These are phyloP conservation scores for Aplochiton taeniatus DNA, from an alignment of 2,797 vertebrate genomes.

Conservation along the genomic window DNA sequence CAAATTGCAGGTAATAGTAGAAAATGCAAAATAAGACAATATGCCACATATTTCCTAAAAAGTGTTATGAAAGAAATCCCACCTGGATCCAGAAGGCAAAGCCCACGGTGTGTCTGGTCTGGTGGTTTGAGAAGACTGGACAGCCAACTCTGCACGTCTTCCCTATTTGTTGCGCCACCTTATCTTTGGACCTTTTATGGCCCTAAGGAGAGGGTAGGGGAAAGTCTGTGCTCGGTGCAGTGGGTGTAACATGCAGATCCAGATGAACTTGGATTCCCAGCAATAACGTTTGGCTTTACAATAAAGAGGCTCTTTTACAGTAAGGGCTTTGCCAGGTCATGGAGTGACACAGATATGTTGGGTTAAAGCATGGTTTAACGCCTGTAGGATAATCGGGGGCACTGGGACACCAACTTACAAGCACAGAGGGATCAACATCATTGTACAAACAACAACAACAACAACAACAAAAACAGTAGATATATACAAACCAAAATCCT, in stretches of 20 bases:
- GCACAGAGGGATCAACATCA: too few species aligned
- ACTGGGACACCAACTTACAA: neutral
- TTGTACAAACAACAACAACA: too few species aligned
- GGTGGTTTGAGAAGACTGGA: slow-evolving; percentile 45
- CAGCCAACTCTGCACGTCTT: neutral
- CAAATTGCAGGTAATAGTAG: neutral
- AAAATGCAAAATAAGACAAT: too few species aligned
- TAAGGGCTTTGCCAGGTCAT: too few species aligned
- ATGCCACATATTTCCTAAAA: neutral
- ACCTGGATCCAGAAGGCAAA: slow-evolving; percentile 13
- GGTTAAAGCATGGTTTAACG: too few species aligned
- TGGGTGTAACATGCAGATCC: neutral
- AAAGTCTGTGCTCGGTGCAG: neutral
- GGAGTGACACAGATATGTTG: slow-evolving; percentile 13
- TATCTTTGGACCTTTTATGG: slow-evolving; percentile 66
- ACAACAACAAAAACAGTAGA: too few species aligned
- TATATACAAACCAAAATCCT: too few species aligned
- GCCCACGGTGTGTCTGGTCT: slow-evolving; percentile 25
- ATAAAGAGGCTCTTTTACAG: neutral
- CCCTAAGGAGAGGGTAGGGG: neutral
- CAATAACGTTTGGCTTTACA: neutral
- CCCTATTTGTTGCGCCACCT: slow-evolving; percentile 38
- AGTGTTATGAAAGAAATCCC: neutral
- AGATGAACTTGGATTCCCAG: neutral
- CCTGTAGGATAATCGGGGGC: neutral